A percentile compares a stretch with the other conserved stretches of the same genome.
phyloP scores from a whole-genome alignment of 2,113 vertebrate species.

The Phrynocephalus versicolor region DNA sequence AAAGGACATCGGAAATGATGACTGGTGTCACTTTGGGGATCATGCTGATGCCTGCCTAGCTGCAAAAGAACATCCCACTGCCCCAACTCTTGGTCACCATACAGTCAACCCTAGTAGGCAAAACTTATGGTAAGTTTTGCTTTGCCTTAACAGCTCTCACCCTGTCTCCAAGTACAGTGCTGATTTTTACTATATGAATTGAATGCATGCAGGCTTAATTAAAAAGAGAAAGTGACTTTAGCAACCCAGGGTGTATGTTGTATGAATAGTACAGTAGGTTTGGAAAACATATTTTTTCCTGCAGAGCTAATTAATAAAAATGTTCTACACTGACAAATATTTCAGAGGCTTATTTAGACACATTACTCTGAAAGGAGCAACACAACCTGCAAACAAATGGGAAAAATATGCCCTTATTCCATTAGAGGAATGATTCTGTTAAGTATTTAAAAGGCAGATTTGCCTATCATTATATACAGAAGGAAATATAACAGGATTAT shows the following conservation, averaged over 20 bases:
- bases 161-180: conserved; percentile 36
- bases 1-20: too few species aligned
- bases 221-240: conserved; percentile 27
- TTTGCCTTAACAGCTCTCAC: conserved; percentile 47
- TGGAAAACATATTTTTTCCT: conserved; percentile 40
- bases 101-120: background rate
- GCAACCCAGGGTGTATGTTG: conserved; percentile 24
- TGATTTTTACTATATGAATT: conserved; percentile 41
- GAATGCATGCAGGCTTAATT: conserved; percentile 53
- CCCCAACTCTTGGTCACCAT: too few species aligned
- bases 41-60: too few species aligned
- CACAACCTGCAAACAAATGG: background rate
- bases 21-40: too few species aligned
- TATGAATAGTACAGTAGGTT: background rate
- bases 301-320: conserved; percentile 9
- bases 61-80: too few species aligned
- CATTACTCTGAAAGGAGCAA: conserved; percentile 12
- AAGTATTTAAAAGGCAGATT: background rate
- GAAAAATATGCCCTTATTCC: background rate
- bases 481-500: background rate
- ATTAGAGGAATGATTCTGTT: conserved; percentile 12
- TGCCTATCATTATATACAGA: background rate
- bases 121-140: conserved; percentile 41
- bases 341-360: background rate
- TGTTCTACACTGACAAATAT: background rate